Percentiles rank a stretch among this genome's conserved stretches.
phyloP scores from a whole-genome alignment of 1,140 invertebrate species.

The Macrosteles quadrilineatus region DNA sequence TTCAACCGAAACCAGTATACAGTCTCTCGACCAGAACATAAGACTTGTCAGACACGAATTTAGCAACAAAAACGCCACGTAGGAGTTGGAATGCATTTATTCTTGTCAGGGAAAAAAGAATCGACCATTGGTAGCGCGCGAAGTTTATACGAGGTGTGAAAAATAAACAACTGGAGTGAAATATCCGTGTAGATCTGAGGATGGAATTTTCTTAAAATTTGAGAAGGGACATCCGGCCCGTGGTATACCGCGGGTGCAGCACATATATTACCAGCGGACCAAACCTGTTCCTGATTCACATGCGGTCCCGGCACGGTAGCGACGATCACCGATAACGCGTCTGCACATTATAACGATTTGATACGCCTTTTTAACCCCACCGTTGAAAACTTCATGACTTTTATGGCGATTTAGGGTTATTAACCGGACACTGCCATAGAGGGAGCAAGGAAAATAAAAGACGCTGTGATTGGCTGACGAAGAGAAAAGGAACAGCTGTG shows the following conservation, averaged over 20 bases:
- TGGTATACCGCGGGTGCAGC: too few relatives aligned
- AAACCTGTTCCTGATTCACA: conserved; percentile 15
- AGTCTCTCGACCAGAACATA: too few relatives aligned
- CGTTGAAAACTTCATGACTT: conserved; percentile 23
- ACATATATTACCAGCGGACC: too few relatives aligned
- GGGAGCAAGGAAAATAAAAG: background rate
- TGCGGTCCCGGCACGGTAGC: conserved; percentile 10
- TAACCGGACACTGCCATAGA: background rate
- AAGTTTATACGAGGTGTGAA: conserved; percentile 15
- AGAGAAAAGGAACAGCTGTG: background rate
- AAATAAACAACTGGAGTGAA: conserved; percentile 19
- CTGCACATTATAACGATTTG: conserved; percentile 20
- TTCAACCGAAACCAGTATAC: too few relatives aligned
- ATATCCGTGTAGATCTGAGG: background rate
- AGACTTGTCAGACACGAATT: too few relatives aligned
- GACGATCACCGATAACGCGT: background rate
- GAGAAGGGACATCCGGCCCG: conserved; percentile 10
- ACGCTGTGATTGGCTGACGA: conserved; percentile 1
- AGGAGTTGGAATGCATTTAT: conserved; percentile 7
- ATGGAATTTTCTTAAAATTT: conserved; percentile 20
- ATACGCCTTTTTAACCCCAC: conserved; percentile 22
- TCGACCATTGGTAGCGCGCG: conserved; percentile 3
- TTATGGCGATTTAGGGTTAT: conserved; percentile 24
- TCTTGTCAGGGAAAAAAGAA: background rate
- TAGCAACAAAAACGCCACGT: too few relatives aligned